phyloP scores from a whole-genome alignment of 2,888 invertebrate species.

The Agrypnus murinus region DNA sequence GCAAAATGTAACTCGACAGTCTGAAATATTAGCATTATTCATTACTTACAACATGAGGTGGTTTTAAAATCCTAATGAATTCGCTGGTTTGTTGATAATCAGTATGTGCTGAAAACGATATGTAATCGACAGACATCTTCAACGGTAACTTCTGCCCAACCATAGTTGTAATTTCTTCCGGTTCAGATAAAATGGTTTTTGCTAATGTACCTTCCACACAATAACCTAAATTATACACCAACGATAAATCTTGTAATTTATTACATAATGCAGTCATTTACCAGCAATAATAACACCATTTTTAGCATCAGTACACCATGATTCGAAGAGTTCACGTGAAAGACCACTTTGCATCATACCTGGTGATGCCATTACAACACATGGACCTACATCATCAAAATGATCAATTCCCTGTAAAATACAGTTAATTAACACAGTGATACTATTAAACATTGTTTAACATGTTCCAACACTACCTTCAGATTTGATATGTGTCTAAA shows the following conservation, averaged over 20 bases:
- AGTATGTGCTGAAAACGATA: conserved; percentile 99
- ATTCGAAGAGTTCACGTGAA: conserved; percentile 97
- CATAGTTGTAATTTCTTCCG: conserved; percentile 97
- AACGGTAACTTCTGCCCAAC: conserved; percentile 96
- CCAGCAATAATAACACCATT: conserved; percentile 99
- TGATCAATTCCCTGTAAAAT: conserved; percentile 92
- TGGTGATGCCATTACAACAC: conserved; percentile 99
- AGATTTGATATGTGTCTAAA: conserved; percentile 97
- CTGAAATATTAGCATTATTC: no score
- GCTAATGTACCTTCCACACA: conserved; percentile 94
- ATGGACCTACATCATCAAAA: conserved; percentile 99
- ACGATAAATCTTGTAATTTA: background rate
- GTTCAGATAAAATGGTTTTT: conserved; percentile 96
- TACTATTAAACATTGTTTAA: conserved; percentile 12
- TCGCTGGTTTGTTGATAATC: conserved; percentile 98
- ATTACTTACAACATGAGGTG: conserved; percentile 92
- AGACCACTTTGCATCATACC: conserved; percentile 99
- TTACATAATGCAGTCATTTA: conserved; percentile 46
- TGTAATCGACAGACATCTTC: conserved; percentile 99
- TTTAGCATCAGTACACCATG: conserved; percentile 98
- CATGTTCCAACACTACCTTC: conserved; percentile 82
- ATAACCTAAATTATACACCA: conserved; percentile 75
- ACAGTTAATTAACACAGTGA: background rate
- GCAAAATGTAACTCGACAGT: no score
- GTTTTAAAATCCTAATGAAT: conserved; percentile 94